A percentile compares a stretch with the other conserved stretches of the same genome.
phyloP scores from a whole-genome alignment of 1,140 invertebrate species.

The Laupala kohalensis region DNA sequence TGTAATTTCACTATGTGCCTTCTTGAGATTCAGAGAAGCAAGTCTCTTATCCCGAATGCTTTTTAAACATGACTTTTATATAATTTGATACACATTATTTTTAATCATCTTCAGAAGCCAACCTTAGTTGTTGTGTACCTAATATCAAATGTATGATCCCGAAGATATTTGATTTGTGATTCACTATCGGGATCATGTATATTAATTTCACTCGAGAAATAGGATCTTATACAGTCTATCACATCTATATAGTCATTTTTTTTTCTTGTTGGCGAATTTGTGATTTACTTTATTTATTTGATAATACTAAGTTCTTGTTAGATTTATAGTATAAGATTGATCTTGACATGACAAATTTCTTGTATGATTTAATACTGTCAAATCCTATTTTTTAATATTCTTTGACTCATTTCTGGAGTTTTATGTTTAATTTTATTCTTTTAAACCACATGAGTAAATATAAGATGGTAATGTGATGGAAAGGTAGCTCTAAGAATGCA shows the following conservation, averaged over 20 bases:
- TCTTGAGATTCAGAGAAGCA: not conserved
- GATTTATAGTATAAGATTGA: too few species aligned
- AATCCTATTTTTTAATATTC: not conserved
- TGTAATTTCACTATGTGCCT: not conserved
- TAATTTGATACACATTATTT: not conserved
- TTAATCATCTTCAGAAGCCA: too few species aligned
- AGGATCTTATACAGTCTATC: too few species aligned
- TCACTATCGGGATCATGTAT: not conserved
- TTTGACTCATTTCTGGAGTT: not conserved
- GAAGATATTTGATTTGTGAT: not conserved
- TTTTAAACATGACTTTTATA: not conserved
- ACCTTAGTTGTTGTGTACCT: not conserved
- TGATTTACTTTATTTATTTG: not conserved
- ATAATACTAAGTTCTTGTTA: not conserved
- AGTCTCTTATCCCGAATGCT: not conserved
- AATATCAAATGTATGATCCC: not conserved
- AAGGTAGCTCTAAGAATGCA: not conserved
- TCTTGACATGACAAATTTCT: not conserved
- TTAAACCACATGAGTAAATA: not conserved
- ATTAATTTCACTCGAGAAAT: too few species aligned
- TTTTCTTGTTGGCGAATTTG: not conserved
- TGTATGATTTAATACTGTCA: not conserved
- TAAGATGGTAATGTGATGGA: not conserved
- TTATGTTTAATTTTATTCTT: not conserved
- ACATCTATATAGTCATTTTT: not conserved